These are phyloP conservation scores for Knipowitschia caucasica DNA, from an alignment of 2,797 vertebrate genomes.

Conservation along the genomic window DNA sequence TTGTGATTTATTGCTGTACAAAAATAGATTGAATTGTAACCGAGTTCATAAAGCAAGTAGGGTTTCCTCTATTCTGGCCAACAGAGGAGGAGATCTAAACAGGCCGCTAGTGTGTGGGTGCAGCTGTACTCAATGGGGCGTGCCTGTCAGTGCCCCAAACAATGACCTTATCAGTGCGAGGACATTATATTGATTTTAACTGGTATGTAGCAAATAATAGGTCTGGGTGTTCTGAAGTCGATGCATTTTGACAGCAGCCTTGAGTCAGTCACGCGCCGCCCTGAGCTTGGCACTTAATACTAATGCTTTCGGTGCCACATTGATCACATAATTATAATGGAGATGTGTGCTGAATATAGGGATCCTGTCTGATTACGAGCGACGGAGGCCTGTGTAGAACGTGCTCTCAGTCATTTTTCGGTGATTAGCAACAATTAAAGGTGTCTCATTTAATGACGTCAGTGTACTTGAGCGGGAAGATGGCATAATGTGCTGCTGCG, in stretches of 20 bases:
- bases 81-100: too few species aligned
- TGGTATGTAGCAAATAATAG: not conserved
- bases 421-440: not conserved
- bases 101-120: too few species aligned
- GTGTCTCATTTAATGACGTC: not conserved
- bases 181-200: not conserved
- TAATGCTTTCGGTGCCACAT: slow-evolving; percentile 36
- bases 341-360: slow-evolving; percentile 45
- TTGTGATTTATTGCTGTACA: too few species aligned
- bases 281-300: slow-evolving; percentile 26
- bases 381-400: slow-evolving; percentile 14
- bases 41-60: too few species aligned
- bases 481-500: too few species aligned
- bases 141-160: not conserved
- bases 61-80: too few species aligned
- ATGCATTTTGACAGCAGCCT: slow-evolving; percentile 13
- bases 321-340: slow-evolving; percentile 61
- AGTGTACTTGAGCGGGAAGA: not conserved
- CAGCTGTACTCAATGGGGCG: too few species aligned
- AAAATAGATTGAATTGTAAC: too few species aligned
- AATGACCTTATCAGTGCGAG: not conserved
- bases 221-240: not conserved
- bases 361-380: slow-evolving; percentile 39
- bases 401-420: not conserved
- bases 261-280: slow-evolving; percentile 19